A percentile compares a stretch with the other conserved stretches of the same genome.
These are phyloP conservation scores for Eugnorisma glareosa DNA, from an alignment of 2,888 invertebrate genomes.

Conservation along the genomic window DNA sequence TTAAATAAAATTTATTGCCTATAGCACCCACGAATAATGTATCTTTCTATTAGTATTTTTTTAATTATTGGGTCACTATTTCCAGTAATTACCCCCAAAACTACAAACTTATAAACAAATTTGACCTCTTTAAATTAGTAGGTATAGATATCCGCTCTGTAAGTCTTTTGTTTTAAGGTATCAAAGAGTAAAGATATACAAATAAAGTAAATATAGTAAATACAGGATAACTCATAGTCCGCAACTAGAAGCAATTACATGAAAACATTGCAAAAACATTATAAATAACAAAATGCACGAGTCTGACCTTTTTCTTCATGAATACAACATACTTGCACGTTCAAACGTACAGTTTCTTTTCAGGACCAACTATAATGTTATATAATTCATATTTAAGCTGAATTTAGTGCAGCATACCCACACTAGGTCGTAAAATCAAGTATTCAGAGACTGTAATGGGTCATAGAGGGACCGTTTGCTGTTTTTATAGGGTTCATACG, in stretches of 20 bases:
- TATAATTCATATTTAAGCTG: conserved; percentile 67
- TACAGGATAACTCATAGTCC: too few relatives aligned
- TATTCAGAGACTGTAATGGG: conserved; percentile 64
- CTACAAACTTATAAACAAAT: too few relatives aligned
- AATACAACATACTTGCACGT: conserved; percentile 44
- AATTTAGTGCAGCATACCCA: conserved; percentile 65
- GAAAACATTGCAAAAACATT: background rate
- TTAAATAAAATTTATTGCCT: too few relatives aligned
- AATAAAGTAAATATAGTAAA: too few relatives aligned
- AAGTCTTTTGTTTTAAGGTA: too few relatives aligned
- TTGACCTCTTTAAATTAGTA: too few relatives aligned
- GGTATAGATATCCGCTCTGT: too few relatives aligned
- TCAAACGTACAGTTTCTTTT: conserved; percentile 32
- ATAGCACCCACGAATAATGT: too few relatives aligned
- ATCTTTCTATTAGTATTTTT: too few relatives aligned
- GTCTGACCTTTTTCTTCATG: conserved; percentile 29
- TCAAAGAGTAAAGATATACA: too few relatives aligned
- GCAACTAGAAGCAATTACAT: background rate
- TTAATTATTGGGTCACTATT: too few relatives aligned
- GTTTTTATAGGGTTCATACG: conserved; percentile 41
- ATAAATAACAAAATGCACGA: conserved; percentile 14
- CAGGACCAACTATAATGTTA: conserved; percentile 31
- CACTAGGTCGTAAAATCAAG: conserved; percentile 68
- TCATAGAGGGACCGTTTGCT: conserved; percentile 42
- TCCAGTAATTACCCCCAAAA: too few relatives aligned